Evolutionary conservation across 1,140 invertebrate genomes (phyloP).

Genomic region (Ectropis grisescens): DNA sequence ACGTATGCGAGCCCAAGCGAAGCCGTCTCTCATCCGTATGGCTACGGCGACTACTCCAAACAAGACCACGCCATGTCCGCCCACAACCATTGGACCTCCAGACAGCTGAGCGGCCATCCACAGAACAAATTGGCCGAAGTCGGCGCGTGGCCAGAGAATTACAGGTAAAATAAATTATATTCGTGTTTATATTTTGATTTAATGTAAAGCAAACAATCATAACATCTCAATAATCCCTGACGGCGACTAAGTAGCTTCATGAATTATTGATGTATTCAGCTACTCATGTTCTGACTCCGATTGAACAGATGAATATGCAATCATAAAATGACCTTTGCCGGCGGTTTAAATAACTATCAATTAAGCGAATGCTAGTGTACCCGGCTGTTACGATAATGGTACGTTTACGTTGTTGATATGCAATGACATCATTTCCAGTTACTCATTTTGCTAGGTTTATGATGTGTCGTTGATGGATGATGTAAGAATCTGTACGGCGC

Average conservation of each 20-base stretch:
- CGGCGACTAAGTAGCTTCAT: conserved; percentile 37
- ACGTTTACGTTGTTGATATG: conserved; percentile 20
- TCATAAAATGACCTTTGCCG: conserved; percentile 38
- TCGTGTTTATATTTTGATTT: conserved; percentile 5
- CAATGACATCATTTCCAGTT: conserved; percentile 26
- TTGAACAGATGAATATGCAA: conserved; percentile 38
- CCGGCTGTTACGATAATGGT: conserved; percentile 24
- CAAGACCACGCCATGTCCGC: conserved; percentile 58
- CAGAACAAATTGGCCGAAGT: conserved; percentile 65
- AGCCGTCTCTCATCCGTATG: conserved; percentile 46
- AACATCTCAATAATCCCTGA: conserved; percentile 37
- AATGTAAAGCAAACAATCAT: conserved; percentile 8
- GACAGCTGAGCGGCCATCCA: conserved; percentile 47
- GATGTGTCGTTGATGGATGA: conserved; percentile 3
- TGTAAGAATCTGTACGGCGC: neutral
- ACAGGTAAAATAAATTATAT: conserved; percentile 52
- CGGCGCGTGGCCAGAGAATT: conserved; percentile 65
- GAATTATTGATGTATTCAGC: conserved; percentile 48
- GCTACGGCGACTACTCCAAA: conserved; percentile 58
- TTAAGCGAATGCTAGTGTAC: conserved; percentile 18
- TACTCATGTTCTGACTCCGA: conserved; percentile 32
- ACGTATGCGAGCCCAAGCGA: conserved; percentile 47
- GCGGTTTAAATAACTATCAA: conserved; percentile 28
- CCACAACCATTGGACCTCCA: conserved; percentile 58
- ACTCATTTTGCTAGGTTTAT: conserved; percentile 6